These are phyloP conservation scores for Dryoscopus gambensis DNA, from an alignment of 2,113 vertebrate genomes.

Conservation along the genomic window DNA sequence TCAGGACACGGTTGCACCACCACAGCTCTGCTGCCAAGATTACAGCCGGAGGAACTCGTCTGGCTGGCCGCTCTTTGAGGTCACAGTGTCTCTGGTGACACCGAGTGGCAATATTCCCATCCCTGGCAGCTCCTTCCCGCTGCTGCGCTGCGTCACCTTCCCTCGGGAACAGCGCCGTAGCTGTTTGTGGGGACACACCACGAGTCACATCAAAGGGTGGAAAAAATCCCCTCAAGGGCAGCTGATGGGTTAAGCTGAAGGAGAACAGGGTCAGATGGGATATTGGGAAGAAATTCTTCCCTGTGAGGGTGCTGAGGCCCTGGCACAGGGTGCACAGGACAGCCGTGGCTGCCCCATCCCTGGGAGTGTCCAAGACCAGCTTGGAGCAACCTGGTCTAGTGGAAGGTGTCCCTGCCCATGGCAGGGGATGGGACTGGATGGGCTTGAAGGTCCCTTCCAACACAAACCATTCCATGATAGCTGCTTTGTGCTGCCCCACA, in stretches of 20 bases:
- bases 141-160: fast-evolving
- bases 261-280: neutral
- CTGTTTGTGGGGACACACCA: neutral
- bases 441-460: neutral
- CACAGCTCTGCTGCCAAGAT: neutral
- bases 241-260: neutral
- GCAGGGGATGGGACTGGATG: neutral
- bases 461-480: neutral
- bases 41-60: neutral
- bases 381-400: neutral
- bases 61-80: neutral
- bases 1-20: neutral
- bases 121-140: neutral
- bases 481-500: neutral
- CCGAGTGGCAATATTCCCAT: neutral
- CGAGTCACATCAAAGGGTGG: neutral
- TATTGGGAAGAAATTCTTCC: neutral
- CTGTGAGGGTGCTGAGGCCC: neutral
- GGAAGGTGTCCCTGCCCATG: neutral
- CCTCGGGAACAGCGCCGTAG: fast-evolving
- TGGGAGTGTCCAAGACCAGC: neutral
- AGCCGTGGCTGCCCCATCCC: neutral
- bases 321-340: neutral
- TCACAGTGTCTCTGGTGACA: neutral
- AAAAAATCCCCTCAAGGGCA: neutral